Base-by-base conservation (phyloP, 1,140 invertebrate genomes). In the Campoletis sonorensis region DNA sequence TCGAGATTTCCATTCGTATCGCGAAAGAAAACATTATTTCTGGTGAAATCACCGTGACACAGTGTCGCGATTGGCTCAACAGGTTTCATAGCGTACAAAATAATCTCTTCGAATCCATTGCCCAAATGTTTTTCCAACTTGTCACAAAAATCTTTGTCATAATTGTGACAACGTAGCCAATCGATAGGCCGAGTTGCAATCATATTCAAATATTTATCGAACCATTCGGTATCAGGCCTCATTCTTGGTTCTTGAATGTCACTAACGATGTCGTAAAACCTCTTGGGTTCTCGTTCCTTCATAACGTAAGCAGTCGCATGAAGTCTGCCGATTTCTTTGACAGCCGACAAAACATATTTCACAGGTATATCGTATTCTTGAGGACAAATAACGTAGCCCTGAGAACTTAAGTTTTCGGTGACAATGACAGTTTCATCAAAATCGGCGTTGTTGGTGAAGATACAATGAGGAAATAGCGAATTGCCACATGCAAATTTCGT, bases 1-100 rank as follows among this genome's bases (percentile, higher is more conserved):
- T 85, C 84, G 0, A 86, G 75, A 16, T 82, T 58, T 0, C 79
- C 84, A n/a, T 84, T 82, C 73, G 1, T 82, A 54, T 71, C 81
- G 58, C 84, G 84, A 81, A 90, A 90, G 27, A 93, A 75, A 10
- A 88, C 80, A 72, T 93, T 93, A 79, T 90, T 90, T 1, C 85
- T 79, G 4, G 90, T 90, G 23, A 89, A 89, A 79, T 93, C 92
- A 4, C 92, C 92, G 80, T 93, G 92, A 80, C 88, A 88, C 0
- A 93, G 26, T 0, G 88, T 88, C 0, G 90, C 85, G 7, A 91
- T 67, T 0, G 89, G 87, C 30, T 90, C 89, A 1, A 72, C 45
- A 0, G 86, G 80, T 5, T 84, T 54, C 0, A 78, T 0, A 10
- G 18, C 13, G 15, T 76, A 78, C 15, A 84, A 1, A n/a, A 86